Base-by-base conservation (phyloP, 2,888 invertebrate species). In the Melanophora roralis region DNA sequence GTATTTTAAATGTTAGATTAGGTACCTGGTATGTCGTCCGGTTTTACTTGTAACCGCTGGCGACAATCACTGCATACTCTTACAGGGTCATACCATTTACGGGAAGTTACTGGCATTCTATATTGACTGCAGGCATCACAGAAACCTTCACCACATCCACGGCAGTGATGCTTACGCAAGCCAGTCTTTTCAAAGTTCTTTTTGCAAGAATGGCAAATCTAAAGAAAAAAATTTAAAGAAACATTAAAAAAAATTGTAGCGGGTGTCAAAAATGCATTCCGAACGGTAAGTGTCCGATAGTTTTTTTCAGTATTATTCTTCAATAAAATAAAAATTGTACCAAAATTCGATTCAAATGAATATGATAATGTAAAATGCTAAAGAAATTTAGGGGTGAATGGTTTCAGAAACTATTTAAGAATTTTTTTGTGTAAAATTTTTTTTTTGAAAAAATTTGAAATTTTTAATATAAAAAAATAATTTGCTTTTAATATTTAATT, bases 61-160 rank as follows among this genome's bases (percentile, higher is more conserved):
- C 86, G 93, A 85, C 96, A 96, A 59, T 90, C 87, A 83, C 94
- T 93, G 87, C 96, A 96, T 3, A 96, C 95, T 71, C 96, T 90
- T 0, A 95, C 95, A 0, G 93, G 92, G 49, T 87, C 83, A 19
- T 91, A 90, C 95, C 95, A 95, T 69, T 95, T 95, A 81, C 93
- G 91, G 11, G 92, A 92, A 12, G 95, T 95, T 16, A 96, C 95
- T 16, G 93, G 92, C 84, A 93, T 91, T 65, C 91, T 91, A 67
- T 92, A 91, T n/a, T 92, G 91, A 1, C 95, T 94, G 86, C 96
- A 96, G 5, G 87, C 87, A 81, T 93, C 93, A 87, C 96, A 96
- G 85, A 95, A 95, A 0, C 95, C 96, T 86, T 94, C 93, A 0
- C 95, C 95, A 88, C 96, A 96, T 0, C 93, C 91, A 62, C 95